Evolutionary conservation across 2,113 vertebrate species (phyloP).

Genomic region (Peromyscus maniculatus): DNA sequence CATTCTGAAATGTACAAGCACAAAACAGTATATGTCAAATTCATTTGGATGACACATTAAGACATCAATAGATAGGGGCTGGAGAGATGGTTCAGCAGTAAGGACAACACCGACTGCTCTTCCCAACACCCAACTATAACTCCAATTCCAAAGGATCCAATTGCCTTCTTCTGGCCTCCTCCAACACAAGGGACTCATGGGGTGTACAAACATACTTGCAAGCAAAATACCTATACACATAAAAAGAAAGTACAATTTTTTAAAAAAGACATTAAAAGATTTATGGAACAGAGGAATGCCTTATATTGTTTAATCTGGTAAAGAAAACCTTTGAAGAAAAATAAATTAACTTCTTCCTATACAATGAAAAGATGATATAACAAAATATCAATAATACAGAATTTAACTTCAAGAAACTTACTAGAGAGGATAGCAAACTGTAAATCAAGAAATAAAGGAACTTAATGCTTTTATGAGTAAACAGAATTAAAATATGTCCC

Average conservation of each 20-base stretch:
- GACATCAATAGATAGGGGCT: background rate
- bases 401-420: constrained; percentile 38
- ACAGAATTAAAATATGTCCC: constrained; percentile 12
- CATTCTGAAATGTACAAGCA: background rate
- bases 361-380: constrained; percentile 20
- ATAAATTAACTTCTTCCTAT: background rate
- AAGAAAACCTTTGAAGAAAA: constrained; percentile 9
- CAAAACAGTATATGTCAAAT: constrained; percentile 25
- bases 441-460: constrained; percentile 53
- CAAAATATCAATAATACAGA: background rate
- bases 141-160: background rate
- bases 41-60: constrained; percentile 6
- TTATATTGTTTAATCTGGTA: background rate
- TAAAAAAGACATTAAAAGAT: background rate
- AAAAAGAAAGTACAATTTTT: background rate
- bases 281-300: background rate
- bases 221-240: background rate
- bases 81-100: background rate
- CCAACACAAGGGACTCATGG: background rate
- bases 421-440: background rate
- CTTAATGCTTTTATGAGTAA: background rate
- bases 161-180: background rate
- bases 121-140: background rate
- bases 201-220: background rate
- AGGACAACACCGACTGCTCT: background rate